Percentiles rank a stretch among this genome's conserved stretches.
Conservation (phyloP, 2,113 vertebrate genomes). For the Amphilophus citrinellus region DNA sequence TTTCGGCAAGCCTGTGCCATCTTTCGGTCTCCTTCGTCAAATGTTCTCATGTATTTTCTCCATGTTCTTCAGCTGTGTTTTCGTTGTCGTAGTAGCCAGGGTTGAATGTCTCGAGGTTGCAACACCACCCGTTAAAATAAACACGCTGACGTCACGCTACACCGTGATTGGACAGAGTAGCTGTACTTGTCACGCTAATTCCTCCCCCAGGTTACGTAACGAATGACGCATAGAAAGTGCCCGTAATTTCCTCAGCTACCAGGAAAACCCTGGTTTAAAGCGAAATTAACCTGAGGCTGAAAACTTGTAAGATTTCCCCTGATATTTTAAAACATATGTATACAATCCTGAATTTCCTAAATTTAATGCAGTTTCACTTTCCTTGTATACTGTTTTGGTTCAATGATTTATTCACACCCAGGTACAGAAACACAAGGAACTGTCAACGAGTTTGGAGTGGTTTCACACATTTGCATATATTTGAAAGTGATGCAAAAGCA, state of each 20-base stretch:
- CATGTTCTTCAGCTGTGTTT: slow-evolving; percentile 48
- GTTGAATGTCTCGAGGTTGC: slow-evolving; percentile 19
- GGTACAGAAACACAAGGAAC: no score
- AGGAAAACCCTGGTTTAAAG: background rate
- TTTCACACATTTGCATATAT: no score
- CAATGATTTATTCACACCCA: no score
- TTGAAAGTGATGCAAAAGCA: no score
- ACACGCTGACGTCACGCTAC: background rate
- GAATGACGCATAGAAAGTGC: slow-evolving; percentile 65
- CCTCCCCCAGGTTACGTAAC: background rate
- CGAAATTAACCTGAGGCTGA: background rate
- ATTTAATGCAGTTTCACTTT: background rate
- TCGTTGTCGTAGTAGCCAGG: slow-evolving; percentile 24
- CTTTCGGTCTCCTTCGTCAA: slow-evolving; percentile 44
- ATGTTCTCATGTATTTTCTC: slow-evolving; percentile 26
- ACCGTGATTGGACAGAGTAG: slow-evolving; percentile 18
- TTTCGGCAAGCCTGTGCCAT: slow-evolving; percentile 52
- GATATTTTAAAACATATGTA: no score
- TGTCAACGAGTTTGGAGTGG: no score
- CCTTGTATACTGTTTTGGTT: no score
- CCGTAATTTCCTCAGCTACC: slow-evolving; percentile 32
- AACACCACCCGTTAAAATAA: background rate
- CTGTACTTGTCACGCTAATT: background rate
- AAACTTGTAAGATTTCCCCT: background rate
- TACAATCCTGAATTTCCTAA: background rate